Evolutionary conservation across 2,113 vertebrate species (phyloP).

Genomic region (Rynchops niger): DNA sequence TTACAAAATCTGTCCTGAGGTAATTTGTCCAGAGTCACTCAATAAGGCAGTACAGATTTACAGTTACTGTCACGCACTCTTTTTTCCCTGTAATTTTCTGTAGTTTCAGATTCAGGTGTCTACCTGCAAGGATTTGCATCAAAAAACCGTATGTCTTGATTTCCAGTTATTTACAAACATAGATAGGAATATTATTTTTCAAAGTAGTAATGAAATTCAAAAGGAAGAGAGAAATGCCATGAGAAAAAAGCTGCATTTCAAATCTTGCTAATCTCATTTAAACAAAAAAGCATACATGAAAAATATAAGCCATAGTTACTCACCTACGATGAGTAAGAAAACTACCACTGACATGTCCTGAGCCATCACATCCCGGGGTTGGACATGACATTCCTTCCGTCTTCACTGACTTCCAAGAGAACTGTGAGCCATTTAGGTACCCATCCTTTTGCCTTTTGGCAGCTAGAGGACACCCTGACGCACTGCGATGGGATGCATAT

Average conservation of each 20-base stretch:
- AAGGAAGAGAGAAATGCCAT: neutral
- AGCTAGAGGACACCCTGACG: constrained; percentile 94
- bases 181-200: neutral
- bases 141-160: neutral
- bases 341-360: constrained; percentile 97
- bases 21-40: neutral
- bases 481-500: constrained; percentile 96
- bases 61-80: neutral
- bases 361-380: constrained; percentile 96
- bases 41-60: neutral
- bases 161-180: neutral
- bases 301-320: constrained; percentile 31
- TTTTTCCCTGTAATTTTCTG: neutral
- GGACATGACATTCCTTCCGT: constrained; percentile 99
- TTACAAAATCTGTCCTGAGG: neutral
- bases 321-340: constrained; percentile 98
- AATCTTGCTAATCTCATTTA: neutral
- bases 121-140: neutral
- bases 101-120: neutral
- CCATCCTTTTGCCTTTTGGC: constrained; percentile 98
- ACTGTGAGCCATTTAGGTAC: constrained; percentile 95
- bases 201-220: neutral
- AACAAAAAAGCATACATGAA: neutral
- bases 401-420: constrained; percentile 99
- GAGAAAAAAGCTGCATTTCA: neutral